Evolutionary conservation across 2,888 invertebrate species (phyloP).

Genomic region (Lasioglossum oenotherae): DNA sequence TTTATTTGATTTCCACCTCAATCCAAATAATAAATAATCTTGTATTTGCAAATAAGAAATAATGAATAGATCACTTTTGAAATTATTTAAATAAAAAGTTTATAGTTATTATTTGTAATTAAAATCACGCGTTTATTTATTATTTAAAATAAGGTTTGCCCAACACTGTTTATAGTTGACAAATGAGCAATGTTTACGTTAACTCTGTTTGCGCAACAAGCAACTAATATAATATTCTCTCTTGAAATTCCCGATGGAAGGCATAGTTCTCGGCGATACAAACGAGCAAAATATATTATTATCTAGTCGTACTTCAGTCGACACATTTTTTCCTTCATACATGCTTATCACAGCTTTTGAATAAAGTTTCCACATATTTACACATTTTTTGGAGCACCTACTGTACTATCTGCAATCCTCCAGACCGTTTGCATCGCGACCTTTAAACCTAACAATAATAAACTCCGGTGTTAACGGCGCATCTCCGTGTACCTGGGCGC

Average conservation of each 20-base stretch:
- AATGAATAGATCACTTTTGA: too few species aligned
- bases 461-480: background rate
- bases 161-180: too few species aligned
- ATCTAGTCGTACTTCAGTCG: background rate
- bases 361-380: background rate
- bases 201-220: background rate
- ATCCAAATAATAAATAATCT: too few species aligned
- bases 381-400: background rate
- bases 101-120: too few species aligned
- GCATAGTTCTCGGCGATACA: background rate
- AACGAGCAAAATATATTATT: background rate
- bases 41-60: too few species aligned
- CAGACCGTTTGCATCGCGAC: background rate
- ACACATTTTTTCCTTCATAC: background rate
- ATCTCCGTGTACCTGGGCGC: background rate
- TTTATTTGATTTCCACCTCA: too few species aligned
- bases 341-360: background rate
- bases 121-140: too few species aligned
- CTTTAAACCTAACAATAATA: background rate
- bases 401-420: background rate
- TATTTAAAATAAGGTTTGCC: too few species aligned
- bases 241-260: background rate
- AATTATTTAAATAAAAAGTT: too few species aligned
- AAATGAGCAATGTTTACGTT: background rate
- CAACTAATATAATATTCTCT: background rate